These are phyloP conservation scores for Falco berigora DNA, from an alignment of 2,797 vertebrate genomes.

Conservation along the genomic window DNA sequence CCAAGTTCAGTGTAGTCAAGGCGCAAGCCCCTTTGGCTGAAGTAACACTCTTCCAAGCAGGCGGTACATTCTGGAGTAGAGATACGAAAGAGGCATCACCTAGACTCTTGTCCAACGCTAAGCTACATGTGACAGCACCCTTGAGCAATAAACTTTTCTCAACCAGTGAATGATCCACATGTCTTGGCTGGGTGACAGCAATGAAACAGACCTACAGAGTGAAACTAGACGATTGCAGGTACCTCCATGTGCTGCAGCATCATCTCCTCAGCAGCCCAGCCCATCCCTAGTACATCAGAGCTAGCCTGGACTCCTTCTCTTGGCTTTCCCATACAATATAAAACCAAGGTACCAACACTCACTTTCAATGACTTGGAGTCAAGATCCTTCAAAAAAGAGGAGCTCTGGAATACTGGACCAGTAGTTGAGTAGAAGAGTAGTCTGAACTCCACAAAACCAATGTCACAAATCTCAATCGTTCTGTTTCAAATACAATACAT, in stretches of 20 bases:
- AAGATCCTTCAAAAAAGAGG: not conserved
- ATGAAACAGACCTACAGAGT: not conserved
- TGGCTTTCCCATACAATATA: not conserved
- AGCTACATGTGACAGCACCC: not conserved
- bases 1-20: not conserved
- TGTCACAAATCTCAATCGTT: not conserved
- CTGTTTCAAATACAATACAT: not conserved
- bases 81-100: not conserved
- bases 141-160: not conserved
- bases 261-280: not conserved
- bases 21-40: not conserved
- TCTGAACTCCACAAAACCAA: not conserved
- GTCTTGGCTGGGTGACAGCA: not conserved
- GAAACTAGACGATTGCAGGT: not conserved
- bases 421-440: not conserved
- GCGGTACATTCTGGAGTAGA: not conserved
- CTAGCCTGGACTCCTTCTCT: not conserved
- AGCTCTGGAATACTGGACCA: not conserved
- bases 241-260: fast-evolving
- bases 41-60: fast-evolving
- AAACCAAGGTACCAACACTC: not conserved
- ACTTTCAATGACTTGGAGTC: not conserved
- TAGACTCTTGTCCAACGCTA: not conserved
- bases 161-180: not conserved
- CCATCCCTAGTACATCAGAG: not conserved